Evolutionary conservation across 2,113 vertebrate species (phyloP).

Genomic region (Anarrhichthys ocellatus): DNA sequence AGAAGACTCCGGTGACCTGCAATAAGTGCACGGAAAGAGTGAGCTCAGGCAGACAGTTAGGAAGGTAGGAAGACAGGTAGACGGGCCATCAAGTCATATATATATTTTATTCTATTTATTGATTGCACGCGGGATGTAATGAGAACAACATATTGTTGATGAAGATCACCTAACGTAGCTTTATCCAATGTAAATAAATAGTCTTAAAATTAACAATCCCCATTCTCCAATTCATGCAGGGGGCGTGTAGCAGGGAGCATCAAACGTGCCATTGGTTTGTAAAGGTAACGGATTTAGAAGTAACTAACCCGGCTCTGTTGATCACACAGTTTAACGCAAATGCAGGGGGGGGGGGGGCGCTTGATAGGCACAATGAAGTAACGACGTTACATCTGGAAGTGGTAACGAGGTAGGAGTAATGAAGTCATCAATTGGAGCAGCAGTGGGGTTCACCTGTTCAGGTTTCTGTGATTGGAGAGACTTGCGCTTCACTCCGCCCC

Average conservation of each 20-base stretch:
- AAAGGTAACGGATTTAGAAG: not conserved
- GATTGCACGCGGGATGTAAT: not conserved
- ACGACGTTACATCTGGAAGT: not conserved
- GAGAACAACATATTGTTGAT: not conserved
- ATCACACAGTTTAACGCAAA: not conserved
- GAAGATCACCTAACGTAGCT: not conserved
- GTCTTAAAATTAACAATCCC: not conserved
- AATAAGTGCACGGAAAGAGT: not conserved
- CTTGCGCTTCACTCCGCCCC: slow-evolving; percentile 58
- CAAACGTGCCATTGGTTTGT: not conserved
- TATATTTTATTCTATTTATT: not conserved
- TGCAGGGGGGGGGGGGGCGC: not conserved
- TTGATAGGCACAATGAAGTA: not conserved
- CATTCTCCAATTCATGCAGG: not conserved
- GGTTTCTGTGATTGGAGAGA: slow-evolving; percentile 65
- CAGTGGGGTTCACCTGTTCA: slow-evolving; percentile 67
- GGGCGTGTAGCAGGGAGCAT: not conserved
- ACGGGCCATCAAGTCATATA: not conserved
- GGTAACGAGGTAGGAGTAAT: slow-evolving; percentile 12
- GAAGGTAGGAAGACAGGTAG: not conserved
- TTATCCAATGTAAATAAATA: not conserved
- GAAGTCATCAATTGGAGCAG: slow-evolving; percentile 4
- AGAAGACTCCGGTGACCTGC: no score
- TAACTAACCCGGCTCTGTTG: slow-evolving; percentile 7
- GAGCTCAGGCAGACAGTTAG: not conserved